These are phyloP conservation scores for Indicator indicator DNA, from an alignment of 2,113 vertebrate species.

Conservation along the genomic window DNA sequence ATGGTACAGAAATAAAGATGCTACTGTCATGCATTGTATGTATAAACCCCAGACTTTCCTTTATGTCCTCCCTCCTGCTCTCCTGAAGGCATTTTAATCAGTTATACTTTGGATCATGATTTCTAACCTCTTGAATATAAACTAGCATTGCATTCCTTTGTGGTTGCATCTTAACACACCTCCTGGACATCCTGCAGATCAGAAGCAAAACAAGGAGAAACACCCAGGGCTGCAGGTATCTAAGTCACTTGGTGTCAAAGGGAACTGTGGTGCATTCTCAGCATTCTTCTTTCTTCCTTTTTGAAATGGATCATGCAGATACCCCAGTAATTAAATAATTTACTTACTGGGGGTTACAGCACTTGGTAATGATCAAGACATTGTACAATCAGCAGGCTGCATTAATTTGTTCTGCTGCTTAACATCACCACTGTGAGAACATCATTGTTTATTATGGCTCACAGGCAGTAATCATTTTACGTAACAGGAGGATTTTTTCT, in stretches of 20 bases:
- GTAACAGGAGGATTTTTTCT: constrained; percentile 75
- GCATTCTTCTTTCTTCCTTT: background rate
- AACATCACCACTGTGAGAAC: constrained; percentile 49
- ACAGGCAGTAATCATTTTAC: constrained; percentile 80
- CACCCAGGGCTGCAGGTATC: background rate
- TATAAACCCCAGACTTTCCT: background rate
- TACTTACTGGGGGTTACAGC: constrained; percentile 18
- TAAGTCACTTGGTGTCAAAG: background rate
- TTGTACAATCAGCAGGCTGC: constrained; percentile 54
- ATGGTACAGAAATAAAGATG: background rate
- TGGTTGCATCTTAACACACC: background rate
- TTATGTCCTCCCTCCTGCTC: background rate
- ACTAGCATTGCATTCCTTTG: background rate
- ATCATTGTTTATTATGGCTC: constrained; percentile 76
- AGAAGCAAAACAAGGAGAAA: background rate
- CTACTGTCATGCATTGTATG: background rate
- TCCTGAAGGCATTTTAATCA: background rate
- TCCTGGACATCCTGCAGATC: background rate
- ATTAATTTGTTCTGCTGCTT: constrained; percentile 71
- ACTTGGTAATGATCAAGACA: constrained; percentile 44
- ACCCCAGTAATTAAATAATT: constrained; percentile 40
- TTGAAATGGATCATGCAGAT: background rate
- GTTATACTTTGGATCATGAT: background rate
- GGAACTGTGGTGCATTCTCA: background rate
- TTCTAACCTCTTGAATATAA: background rate